Percentiles rank a stretch among this genome's conserved stretches.
Evolutionary conservation across 2,797 vertebrate species (phyloP).

Genomic region (Buphagus erythrorhynchus): DNA sequence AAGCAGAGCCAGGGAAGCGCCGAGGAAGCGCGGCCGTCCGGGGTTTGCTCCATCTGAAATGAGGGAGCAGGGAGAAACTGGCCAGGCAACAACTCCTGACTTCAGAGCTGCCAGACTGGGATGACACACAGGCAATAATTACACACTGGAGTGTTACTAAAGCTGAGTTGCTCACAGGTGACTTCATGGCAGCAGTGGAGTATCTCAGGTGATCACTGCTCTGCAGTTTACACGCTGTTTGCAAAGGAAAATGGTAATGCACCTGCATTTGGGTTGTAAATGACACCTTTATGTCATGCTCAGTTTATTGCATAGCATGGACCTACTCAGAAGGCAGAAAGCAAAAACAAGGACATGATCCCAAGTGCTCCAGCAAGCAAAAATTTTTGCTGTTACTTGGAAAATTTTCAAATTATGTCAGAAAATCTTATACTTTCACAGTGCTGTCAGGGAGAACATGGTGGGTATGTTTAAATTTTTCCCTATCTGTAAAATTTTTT

Average conservation of each 20-base stretch:
- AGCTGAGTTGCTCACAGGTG: not conserved
- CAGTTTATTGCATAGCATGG: not conserved
- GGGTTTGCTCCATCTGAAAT: slow-evolving; percentile 60
- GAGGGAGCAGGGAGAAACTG: slow-evolving; percentile 72
- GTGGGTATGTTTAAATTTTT: not conserved
- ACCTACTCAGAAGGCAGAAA: not conserved
- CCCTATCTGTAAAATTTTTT: not conserved
- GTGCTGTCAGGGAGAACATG: not conserved
- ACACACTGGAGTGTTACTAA: slow-evolving; percentile 2
- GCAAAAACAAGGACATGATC: not conserved
- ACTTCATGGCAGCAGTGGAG: not conserved
- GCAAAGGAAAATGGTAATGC: not conserved
- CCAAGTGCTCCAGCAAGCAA: not conserved
- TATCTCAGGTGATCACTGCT: not conserved
- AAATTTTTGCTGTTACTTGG: not conserved
- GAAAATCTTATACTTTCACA: not conserved
- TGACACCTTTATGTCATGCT: not conserved
- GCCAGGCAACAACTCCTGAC: slow-evolving; percentile 70
- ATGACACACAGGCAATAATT: slow-evolving; percentile 62
- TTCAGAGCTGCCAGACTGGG: slow-evolving; percentile 24
- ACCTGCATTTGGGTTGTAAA: slow-evolving; percentile 13
- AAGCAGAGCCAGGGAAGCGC: not conserved
- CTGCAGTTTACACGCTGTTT: not conserved
- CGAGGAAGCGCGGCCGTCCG: not conserved
- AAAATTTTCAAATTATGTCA: not conserved